phyloP scores from a whole-genome alignment of 2,888 invertebrate species.

The Rosalia funebris region DNA sequence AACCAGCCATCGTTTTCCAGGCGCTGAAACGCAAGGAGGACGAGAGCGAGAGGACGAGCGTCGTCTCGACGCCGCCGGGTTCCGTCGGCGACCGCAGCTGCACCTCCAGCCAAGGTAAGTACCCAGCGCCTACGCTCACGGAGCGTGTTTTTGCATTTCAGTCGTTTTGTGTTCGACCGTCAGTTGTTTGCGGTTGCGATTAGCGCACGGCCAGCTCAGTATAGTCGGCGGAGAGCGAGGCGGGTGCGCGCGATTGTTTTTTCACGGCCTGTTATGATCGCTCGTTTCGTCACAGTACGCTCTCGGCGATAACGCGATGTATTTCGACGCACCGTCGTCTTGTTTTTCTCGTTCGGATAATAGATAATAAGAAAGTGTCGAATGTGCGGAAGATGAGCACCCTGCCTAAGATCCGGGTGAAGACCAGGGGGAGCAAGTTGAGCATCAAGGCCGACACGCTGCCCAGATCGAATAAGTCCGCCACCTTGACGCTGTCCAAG shows the following conservation, averaged over 20 bases:
- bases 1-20: constrained; percentile 51
- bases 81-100: constrained; percentile 61
- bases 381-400: constrained; percentile 51
- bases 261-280: constrained; percentile 5
- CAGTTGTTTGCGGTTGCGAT: constrained; percentile 29
- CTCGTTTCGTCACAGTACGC: too few species aligned
- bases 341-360: too few species aligned
- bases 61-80: constrained; percentile 64
- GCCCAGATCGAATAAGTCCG: constrained; percentile 48
- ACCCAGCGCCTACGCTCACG: background rate
- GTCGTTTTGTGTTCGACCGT: background rate
- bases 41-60: constrained; percentile 60
- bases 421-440: constrained; percentile 54
- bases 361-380: too few species aligned
- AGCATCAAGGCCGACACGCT: constrained; percentile 53
- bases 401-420: constrained; percentile 60
- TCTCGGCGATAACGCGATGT: constrained; percentile 34
- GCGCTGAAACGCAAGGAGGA: constrained; percentile 65
- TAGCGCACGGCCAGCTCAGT: constrained; percentile 36
- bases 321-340: constrained; percentile 23
- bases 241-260: constrained; percentile 15
- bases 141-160: constrained; percentile 10
- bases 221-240: constrained; percentile 8
- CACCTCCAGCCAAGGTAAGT: constrained; percentile 64
- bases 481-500: constrained; percentile 40